Evolutionary conservation across 2,888 invertebrate species (phyloP).

Genomic region (Ichneumoninae sp.): DNA sequence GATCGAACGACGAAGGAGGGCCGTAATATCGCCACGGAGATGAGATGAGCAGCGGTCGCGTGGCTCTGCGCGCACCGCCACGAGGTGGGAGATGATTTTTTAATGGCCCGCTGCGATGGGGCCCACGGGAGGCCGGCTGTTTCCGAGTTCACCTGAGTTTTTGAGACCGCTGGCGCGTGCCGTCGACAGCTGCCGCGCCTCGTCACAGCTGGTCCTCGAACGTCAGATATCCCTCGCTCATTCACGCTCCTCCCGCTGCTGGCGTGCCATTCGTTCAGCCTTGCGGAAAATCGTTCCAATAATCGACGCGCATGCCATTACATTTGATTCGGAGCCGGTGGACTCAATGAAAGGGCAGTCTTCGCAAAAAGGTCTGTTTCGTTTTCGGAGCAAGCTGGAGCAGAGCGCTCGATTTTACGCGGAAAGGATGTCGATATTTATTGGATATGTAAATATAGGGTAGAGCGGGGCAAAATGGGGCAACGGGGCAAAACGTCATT

Average conservation of each 20-base stretch:
- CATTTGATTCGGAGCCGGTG: neutral
- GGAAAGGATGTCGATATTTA: too few species aligned
- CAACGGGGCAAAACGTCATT: too few species aligned
- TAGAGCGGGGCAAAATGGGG: too few species aligned
- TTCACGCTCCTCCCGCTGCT: neutral
- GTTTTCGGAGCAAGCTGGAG: too few species aligned
- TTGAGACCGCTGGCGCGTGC: constrained; percentile 79
- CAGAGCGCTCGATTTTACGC: too few species aligned
- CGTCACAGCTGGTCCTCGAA: constrained; percentile 48
- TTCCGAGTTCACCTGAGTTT: constrained; percentile 75
- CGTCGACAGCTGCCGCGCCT: constrained; percentile 75
- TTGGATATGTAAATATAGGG: too few species aligned
- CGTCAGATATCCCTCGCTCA: neutral
- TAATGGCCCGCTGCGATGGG: constrained; percentile 1
- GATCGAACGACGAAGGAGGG: neutral
- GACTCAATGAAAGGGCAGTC: neutral
- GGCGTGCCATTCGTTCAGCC: constrained; percentile 35
- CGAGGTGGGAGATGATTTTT: constrained; percentile 40
- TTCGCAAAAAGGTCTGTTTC: too few species aligned
- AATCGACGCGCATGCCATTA: neutral
- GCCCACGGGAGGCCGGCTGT: constrained; percentile 72
- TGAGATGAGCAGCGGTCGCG: constrained; percentile 17
- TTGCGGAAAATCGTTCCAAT: constrained; percentile 38
- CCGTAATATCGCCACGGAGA: constrained; percentile 37
- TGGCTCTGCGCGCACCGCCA: constrained; percentile 19